Base-by-base conservation (phyloP, 1,140 invertebrate genomes). In the Drosophila teissieri region DNA sequence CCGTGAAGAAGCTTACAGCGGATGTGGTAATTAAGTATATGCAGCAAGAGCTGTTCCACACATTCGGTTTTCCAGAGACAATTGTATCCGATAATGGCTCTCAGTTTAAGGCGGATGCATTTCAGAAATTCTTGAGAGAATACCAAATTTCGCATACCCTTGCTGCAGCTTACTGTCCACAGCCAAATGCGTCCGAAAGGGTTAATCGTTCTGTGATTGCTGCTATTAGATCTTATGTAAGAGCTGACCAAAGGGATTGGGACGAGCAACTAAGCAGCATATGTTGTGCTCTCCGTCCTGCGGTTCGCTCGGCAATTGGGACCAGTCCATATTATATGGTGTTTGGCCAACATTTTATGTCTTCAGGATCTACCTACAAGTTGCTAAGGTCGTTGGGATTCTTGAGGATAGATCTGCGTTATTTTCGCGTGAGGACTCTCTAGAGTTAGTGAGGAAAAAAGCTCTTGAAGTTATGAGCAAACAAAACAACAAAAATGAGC, bases 31-130 rank as follows among this genome's bases (percentile, higher is more conserved):
- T 31, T 7, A 56, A 17, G 15, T 31, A 44, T 10, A 12, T 44
- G 11, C 37, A 56, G 8, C 54, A 56, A 14, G 39, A 56, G 0
- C 12, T 56, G 0, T 56, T 56, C 5, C 39, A 56, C 2, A 56
- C 39, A 2, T 56, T 44, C 8, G 54, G 39, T 2, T 4, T 56
- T 0, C 53, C 53, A 2, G 39, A 31, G 7, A 55, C n/a, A 0
- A n/a, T n/a, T n/a, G n/a, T n/a, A n/a, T n/a, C n/a, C n/a, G n/a
- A 27, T 55, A 3, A 56, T 14, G 53, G 22, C 0, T 17, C 53
- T 3, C 37, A 31, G 12, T 56, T 56, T 2, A 42, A 27, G 2
- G 31, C 53, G 3, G 37, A 56, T 0, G 10, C n/a, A 3, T 27
- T 55, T 4, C 53, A 55, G 3, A 42, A 42, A 6, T 54, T 40